Evolutionary conservation across 1,140 invertebrate species (phyloP).

Genomic region (Pseudomyrmex sp.): DNA sequence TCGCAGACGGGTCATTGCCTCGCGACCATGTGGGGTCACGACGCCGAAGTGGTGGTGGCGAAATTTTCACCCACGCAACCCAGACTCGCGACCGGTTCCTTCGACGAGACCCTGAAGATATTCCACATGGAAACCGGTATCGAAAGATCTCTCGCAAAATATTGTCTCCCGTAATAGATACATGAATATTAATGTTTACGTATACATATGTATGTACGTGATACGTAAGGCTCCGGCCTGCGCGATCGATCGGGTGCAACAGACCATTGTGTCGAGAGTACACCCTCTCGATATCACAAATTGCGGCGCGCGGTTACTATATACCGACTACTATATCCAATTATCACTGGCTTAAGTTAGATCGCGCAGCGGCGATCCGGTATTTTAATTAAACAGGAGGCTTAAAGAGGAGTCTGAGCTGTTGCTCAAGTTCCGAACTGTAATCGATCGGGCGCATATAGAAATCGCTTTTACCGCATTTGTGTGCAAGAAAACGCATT

Average conservation of each 20-base stretch:
- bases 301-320: neutral
- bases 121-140: slow-evolving; percentile 85
- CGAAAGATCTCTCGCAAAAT: slow-evolving; percentile 8
- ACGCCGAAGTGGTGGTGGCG: slow-evolving; percentile 89
- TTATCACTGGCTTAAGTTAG: slow-evolving; percentile 4
- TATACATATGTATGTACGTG: neutral
- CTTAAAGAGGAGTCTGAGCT: slow-evolving; percentile 7
- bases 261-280: neutral
- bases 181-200: neutral
- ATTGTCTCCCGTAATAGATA: slow-evolving; percentile 44
- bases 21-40: slow-evolving; percentile 90
- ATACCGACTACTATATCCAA: neutral
- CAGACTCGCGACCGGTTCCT: slow-evolving; percentile 90
- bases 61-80: slow-evolving; percentile 88
- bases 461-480: neutral
- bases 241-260: slow-evolving; percentile 16
- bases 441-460: neutral
- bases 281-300: neutral
- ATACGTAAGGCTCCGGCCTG: neutral
- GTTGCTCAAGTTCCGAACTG: neutral
- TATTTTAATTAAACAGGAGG: slow-evolving; percentile 11
- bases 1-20: slow-evolving; percentile 88
- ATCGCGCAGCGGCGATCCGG: neutral
- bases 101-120: slow-evolving; percentile 90
- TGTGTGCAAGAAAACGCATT: too few species aligned